Conservation (phyloP, 2,797 vertebrate species). For the Sorex maritimensis region DNA sequence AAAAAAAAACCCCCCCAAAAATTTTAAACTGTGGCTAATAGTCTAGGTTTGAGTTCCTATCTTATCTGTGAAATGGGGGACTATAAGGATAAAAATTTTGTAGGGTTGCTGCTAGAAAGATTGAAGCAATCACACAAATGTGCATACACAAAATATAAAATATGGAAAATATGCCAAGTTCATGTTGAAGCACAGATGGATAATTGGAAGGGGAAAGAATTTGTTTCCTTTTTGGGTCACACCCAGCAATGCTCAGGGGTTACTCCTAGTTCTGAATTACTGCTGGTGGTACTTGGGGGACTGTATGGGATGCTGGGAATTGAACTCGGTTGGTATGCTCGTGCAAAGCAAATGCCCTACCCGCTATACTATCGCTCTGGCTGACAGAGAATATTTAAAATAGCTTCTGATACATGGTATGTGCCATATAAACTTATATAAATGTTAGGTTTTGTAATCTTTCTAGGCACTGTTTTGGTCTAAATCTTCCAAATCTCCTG, state of each 20-base stretch:
- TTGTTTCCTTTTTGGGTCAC: no score
- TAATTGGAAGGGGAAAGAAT: not conserved
- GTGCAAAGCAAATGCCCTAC: no score
- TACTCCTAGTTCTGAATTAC: no score
- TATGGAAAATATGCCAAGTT: no score
- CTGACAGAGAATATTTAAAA: not conserved
- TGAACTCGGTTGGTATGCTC: no score
- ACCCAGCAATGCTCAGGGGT: no score
- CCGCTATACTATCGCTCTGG: no score
- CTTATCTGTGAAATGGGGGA: not conserved
- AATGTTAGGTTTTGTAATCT: not conserved
- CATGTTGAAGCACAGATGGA: not conserved
- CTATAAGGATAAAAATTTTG: not conserved
- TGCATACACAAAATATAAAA: no score
- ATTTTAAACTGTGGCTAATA: not conserved
- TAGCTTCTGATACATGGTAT: not conserved
- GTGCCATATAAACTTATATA: not conserved
- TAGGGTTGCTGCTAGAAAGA: not conserved
- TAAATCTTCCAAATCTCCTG: not conserved
- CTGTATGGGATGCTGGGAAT: no score
- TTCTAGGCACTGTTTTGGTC: not conserved
- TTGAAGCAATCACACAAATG: slow-evolving; percentile 3
- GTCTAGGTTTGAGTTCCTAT: not conserved
- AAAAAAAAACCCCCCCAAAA: no score
- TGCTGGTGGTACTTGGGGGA: no score